Percentiles rank a stretch among this genome's conserved stretches.
Evolutionary conservation across 2,888 invertebrate genomes (phyloP).

Genomic region (Drosophila yooni): DNA sequence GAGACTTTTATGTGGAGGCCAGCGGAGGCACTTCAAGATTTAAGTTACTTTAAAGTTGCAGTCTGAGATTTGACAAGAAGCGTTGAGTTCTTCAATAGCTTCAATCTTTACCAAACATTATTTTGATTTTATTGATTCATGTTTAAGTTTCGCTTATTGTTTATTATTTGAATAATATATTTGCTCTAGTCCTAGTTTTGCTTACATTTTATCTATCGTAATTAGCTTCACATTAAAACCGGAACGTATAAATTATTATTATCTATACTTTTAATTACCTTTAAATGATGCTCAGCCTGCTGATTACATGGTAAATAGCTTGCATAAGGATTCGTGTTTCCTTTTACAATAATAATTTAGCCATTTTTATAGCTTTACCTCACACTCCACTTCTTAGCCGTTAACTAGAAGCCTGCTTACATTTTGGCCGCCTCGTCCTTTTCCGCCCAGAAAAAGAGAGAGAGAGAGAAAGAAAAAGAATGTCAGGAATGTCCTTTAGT

Average conservation of each 20-base stretch:
- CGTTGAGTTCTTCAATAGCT: neutral
- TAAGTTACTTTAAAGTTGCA: slow-evolving; percentile 2
- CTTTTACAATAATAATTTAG: neutral
- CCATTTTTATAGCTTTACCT: neutral
- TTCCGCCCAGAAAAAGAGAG: neutral
- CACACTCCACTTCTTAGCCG: neutral
- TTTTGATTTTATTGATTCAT: neutral
- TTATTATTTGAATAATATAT: no score
- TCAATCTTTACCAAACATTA: neutral
- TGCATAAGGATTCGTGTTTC: neutral
- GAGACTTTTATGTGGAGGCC: slow-evolving; percentile 26
- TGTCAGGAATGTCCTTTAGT: slow-evolving; percentile 25
- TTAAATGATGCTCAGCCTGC: neutral
- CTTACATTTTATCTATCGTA: neutral
- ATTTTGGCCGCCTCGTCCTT: neutral
- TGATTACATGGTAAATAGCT: neutral
- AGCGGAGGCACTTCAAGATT: slow-evolving; percentile 12
- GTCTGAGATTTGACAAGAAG: neutral
- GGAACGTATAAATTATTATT: neutral
- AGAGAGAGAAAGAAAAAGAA: neutral
- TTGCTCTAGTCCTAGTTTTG: neutral
- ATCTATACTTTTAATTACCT: neutral
- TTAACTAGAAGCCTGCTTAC: neutral
- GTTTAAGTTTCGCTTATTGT: neutral
- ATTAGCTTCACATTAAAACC: neutral